Percentiles rank a stretch among this genome's conserved stretches.
Conservation (phyloP, 2,113 vertebrate species). For the Carassius auratus region DNA sequence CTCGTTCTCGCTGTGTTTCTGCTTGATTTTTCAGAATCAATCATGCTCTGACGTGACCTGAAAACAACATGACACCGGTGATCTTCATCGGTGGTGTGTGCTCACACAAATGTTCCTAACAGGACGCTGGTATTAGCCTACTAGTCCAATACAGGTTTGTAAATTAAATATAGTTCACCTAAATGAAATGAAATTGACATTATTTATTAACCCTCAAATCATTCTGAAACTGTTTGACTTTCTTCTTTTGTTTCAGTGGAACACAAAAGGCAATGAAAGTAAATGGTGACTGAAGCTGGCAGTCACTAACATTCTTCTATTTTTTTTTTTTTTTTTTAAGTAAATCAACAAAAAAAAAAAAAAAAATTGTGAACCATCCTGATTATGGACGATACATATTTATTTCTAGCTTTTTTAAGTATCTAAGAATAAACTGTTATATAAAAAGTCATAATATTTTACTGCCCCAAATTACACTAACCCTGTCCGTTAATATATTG, state of each 20-base stretch:
- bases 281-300: neutral
- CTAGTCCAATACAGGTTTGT: neutral
- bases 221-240: neutral
- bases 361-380: neutral
- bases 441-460: neutral
- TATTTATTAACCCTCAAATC: too few species aligned
- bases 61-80: neutral
- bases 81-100: neutral
- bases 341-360: neutral
- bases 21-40: neutral
- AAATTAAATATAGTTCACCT: neutral
- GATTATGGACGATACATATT: neutral
- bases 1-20: neutral
- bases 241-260: neutral
- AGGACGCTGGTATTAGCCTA: neutral
- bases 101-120: neutral
- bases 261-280: neutral
- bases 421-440: neutral
- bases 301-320: neutral
- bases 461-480: neutral
- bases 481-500: neutral
- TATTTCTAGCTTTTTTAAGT: neutral
- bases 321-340: neutral
- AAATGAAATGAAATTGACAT: too few species aligned
- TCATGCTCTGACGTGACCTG: conserved; percentile 29